Percentiles rank a stretch among this genome's conserved stretches.
Evolutionary conservation across 1,140 invertebrate species (phyloP).

Genomic region (Venturia canescens): DNA sequence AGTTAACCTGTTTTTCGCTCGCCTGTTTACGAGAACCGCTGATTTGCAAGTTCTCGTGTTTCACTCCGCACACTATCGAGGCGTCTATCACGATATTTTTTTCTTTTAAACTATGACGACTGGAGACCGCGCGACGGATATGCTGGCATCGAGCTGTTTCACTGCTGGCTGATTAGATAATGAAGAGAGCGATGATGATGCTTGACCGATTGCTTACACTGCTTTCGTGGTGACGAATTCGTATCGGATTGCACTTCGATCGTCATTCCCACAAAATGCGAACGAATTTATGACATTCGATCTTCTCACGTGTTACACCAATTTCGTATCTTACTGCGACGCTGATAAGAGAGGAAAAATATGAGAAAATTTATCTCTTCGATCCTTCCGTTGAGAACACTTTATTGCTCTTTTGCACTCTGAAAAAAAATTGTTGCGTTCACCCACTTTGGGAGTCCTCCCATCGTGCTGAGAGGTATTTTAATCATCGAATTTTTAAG

Average conservation of each 20-base stretch:
- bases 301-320: too few relatives aligned
- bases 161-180: slow-evolving; percentile 7
- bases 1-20: too few relatives aligned
- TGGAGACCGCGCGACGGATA: not conserved
- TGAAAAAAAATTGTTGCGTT: too few relatives aligned
- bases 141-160: not conserved
- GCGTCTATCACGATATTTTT: too few relatives aligned
- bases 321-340: too few relatives aligned
- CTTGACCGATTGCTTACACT: slow-evolving; percentile 2
- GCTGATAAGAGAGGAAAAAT: slow-evolving; percentile 2
- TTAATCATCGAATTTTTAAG: too few relatives aligned
- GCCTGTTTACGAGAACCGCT: too few relatives aligned
- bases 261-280: slow-evolving; percentile 7
- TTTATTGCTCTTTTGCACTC: too few relatives aligned
- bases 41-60: too few relatives aligned
- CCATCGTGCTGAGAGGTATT: too few relatives aligned
- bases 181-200: not conserved
- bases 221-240: not conserved
- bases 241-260: not conserved
- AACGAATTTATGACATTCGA: not conserved
- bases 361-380: not conserved
- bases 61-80: too few relatives aligned
- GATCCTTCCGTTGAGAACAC: not conserved
- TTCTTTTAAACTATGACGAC: not conserved
- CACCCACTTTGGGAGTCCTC: too few relatives aligned